These are phyloP conservation scores for Phymatocera aterrima DNA, from an alignment of 2,888 invertebrate genomes.

Conservation along the genomic window DNA sequence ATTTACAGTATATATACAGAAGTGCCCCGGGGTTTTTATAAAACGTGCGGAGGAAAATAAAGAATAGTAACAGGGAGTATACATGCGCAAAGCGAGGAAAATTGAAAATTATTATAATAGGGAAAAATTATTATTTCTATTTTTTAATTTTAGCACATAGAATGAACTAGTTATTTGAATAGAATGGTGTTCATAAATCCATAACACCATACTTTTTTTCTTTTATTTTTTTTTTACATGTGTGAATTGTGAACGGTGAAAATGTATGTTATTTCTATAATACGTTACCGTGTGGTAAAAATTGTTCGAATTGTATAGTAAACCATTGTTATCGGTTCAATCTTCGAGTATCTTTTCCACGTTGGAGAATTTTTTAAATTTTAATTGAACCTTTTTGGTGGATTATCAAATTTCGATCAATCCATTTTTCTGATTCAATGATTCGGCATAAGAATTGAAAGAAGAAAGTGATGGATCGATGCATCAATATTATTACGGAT, in stretches of 20 bases:
- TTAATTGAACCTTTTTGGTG: too few relatives aligned
- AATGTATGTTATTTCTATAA: constrained; percentile 10
- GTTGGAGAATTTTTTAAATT: background rate
- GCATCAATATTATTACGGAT: background rate
- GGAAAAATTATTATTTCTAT: constrained; percentile 27
- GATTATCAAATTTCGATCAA: too few relatives aligned
- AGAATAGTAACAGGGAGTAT: constrained; percentile 24
- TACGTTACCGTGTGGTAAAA: background rate
- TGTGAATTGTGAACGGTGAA: constrained; percentile 34
- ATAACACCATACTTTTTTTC: constrained; percentile 72
- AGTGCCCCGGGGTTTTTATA: constrained; percentile 24
- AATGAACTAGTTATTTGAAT: constrained; percentile 38
- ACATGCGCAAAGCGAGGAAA: constrained; percentile 37
- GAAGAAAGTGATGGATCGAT: background rate
- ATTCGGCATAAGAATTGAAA: background rate
- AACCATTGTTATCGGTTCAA: too few relatives aligned
- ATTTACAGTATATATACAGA: background rate
- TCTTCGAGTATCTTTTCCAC: too few relatives aligned
- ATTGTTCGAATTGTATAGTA: too few relatives aligned
- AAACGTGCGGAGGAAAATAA: constrained; percentile 23
- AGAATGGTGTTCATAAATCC: constrained; percentile 72
- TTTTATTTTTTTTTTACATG: too few relatives aligned
- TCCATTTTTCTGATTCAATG: background rate
- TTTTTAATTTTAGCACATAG: constrained; percentile 30
- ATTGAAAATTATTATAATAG: too few relatives aligned